These are phyloP conservation scores for Conus canariensis DNA, from an alignment of 2,888 invertebrate species.

Conservation along the genomic window DNA sequence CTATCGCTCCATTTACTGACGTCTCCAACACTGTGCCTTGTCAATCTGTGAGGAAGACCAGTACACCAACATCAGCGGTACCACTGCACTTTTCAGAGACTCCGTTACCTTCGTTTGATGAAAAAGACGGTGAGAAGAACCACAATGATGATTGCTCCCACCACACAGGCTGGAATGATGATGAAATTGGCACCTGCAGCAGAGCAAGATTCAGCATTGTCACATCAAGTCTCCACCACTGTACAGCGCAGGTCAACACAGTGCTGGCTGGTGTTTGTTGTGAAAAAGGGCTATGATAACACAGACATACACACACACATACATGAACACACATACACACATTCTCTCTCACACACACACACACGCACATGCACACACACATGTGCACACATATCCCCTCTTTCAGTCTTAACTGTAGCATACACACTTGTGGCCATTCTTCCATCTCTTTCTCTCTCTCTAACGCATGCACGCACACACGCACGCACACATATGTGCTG, in stretches of 20 bases:
- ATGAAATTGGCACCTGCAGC: neutral
- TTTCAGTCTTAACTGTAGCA: neutral
- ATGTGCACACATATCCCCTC: neutral
- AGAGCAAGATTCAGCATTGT: neutral
- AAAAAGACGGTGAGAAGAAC: neutral
- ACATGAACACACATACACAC: neutral
- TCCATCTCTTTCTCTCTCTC: neutral
- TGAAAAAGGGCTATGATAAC: neutral
- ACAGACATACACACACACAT: neutral
- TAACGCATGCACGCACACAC: neutral
- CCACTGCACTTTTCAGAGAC: no score
- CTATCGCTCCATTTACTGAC: no score
- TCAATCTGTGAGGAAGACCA: no score
- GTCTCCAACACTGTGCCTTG: no score
- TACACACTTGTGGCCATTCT: no score
- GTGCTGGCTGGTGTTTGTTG: no score
- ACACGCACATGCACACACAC: neutral
- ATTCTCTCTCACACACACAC: neutral
- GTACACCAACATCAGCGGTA: no score
- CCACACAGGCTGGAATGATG: neutral
- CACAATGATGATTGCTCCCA: neutral
- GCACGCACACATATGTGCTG: neutral
- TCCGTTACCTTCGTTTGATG: conserved; percentile 3
- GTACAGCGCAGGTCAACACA: neutral
- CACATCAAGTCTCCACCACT: neutral